A percentile compares a stretch with the other conserved stretches of the same genome.
These are phyloP conservation scores for Sisor rabdophorus DNA, from an alignment of 2,113 vertebrate genomes.

Conservation along the genomic window DNA sequence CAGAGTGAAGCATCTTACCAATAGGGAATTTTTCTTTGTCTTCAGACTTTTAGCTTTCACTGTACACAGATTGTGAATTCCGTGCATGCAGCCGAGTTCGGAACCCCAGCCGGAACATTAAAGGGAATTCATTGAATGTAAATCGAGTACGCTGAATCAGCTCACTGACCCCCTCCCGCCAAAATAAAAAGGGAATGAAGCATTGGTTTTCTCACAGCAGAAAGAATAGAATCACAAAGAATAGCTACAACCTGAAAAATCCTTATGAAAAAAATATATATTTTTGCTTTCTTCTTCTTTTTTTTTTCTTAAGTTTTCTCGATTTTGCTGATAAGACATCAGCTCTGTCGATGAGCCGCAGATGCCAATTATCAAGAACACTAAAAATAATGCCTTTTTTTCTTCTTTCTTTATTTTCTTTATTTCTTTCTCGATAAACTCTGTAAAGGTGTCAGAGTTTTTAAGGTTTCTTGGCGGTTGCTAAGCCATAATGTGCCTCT, in stretches of 20 bases:
- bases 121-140: constrained; percentile 10
- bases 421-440: not conserved
- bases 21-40: not conserved
- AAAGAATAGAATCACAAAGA: not conserved
- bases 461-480: constrained; percentile 23
- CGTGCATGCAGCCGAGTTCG: not conserved
- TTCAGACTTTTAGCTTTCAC: not conserved
- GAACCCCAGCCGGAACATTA: not conserved
- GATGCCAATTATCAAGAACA: constrained; percentile 27
- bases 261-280: not conserved
- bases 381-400: constrained; percentile 16
- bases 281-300: not conserved
- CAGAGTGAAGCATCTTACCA: not conserved
- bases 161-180: not conserved
- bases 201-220: constrained; percentile 6
- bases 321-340: constrained; percentile 13
- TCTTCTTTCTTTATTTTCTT: too few relatives aligned
- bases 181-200: constrained; percentile 23
- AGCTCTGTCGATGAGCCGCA: constrained; percentile 5
- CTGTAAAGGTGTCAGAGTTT: not conserved
- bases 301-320: not conserved
- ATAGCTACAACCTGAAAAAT: not conserved
- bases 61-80: not conserved
- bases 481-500: constrained; percentile 11
- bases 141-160: constrained; percentile 15